Conservation (phyloP, 2,113 vertebrate species). For the Anseranas semipalmata region DNA sequence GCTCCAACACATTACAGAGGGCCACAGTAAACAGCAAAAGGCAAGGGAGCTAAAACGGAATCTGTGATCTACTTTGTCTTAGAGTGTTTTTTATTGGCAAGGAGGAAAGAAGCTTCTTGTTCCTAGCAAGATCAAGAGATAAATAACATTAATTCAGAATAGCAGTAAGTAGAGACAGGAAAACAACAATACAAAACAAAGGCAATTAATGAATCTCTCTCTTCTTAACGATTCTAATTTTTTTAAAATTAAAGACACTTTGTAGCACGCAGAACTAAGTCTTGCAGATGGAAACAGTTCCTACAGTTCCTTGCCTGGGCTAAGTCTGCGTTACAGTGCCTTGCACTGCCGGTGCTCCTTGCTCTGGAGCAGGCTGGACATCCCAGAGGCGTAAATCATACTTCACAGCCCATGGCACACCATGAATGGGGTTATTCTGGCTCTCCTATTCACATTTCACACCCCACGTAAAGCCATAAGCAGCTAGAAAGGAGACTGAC, state of each 20-base stretch:
- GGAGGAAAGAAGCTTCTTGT: not conserved
- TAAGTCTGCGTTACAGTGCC: too few species aligned
- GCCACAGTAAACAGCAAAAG: not conserved
- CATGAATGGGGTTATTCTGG: not conserved
- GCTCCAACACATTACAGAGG: not conserved
- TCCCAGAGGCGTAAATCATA: not conserved
- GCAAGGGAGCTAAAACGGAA: not conserved
- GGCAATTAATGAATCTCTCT: not conserved
- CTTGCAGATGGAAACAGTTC: not conserved
- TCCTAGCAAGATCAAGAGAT: not conserved
- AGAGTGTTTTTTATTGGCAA: not conserved
- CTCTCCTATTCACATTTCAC: not conserved
- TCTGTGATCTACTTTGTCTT: not conserved
- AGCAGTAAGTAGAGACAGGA: not conserved
- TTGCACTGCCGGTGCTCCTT: not conserved
- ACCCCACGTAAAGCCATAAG: not conserved
- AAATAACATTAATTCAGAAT: not conserved
- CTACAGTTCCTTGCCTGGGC: not conserved
- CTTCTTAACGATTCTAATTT: not conserved
- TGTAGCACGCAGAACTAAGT: not conserved
- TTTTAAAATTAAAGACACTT: not conserved
- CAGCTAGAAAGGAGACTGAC: not conserved
- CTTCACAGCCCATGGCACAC: not conserved
- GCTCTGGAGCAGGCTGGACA: not conserved
- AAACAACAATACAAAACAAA: not conserved